Evolutionary conservation across 2,888 invertebrate species (phyloP), one percentile per base, ranked within the genome.

Genomic region (Eupithecia subfuscata): DNA sequence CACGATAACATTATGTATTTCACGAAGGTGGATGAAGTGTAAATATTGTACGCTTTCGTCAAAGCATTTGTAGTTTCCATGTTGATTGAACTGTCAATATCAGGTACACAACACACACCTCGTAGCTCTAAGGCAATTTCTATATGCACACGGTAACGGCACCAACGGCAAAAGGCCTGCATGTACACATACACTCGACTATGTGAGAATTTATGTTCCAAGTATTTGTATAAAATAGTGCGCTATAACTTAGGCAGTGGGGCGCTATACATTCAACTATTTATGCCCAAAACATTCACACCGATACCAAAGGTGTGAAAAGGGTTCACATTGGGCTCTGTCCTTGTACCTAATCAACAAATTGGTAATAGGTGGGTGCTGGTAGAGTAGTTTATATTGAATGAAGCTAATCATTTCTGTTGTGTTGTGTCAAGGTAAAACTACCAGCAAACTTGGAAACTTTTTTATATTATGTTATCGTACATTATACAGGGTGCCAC

Each of bases 281-380:
- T 75, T 73, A 77, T 74, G 71, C 76, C 75, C 45, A 70, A 77
- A 78, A 60, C 77, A 79, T 78, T 77, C 74, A 52, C 30, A 75
- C 22, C 43, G 75, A 69, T 75, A 75, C 75, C 52, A 68, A 71
- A n/a, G n/a, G 80, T 78, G 78, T 80, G 81, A 82, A 75, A 79
- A 80, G 82, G 82, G 82, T 82, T 80, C 76, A 80, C 82, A 79
- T 81, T 79, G 79, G 73, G 75, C 70, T 73, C 37, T 69, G 81
- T 78, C 72, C 78, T 78, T 74, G 75, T 78, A 56, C 3, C 22
- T 22, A 73, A 78, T 77, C 74, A 81, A 77, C 52, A 73, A 78
- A 69, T 68, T 74, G 69, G 48, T 69, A 79, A 80, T 75, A 79
- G 64, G 75, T 70, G 64, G 48, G 70, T 30, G 34, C 22, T 40